These are phyloP conservation scores for Ernsta delagoae DNA, from an alignment of 2,888 invertebrate genomes.

Conservation along the genomic window DNA sequence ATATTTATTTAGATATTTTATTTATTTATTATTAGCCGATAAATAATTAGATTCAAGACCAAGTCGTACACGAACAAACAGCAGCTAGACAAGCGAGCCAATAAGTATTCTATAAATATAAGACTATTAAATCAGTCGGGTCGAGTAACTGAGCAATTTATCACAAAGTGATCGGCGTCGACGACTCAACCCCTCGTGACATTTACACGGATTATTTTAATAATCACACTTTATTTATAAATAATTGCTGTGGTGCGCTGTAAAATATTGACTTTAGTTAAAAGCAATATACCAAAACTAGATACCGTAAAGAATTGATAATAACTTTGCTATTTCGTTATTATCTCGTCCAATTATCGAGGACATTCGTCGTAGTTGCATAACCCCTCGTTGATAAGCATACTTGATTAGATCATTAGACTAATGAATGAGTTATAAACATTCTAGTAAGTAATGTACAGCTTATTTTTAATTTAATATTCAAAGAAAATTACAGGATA, in stretches of 20 bases:
- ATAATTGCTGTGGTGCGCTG: background rate
- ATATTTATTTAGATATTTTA: no score
- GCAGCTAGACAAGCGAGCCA: background rate
- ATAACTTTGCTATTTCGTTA: background rate
- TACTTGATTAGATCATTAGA: no score
- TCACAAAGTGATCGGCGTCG: slow-evolving; percentile 14
- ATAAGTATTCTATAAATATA: slow-evolving; percentile 17
- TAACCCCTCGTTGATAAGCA: no score
- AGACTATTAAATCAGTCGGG: slow-evolving; percentile 24
- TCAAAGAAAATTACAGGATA: no score
- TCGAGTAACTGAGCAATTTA: slow-evolving; percentile 34
- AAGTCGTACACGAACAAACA: no score
- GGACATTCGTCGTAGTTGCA: no score
- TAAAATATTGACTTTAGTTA: background rate
- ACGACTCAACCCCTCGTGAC: slow-evolving; percentile 37
- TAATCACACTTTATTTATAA: slow-evolving; percentile 7
- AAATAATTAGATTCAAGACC: no score
- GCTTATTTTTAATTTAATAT: no score
- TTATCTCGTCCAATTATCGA: background rate
- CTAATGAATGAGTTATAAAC: no score
- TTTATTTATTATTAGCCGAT: no score
- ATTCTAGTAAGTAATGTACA: no score
- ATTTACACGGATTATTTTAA: slow-evolving; percentile 41
- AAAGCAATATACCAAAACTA: background rate
- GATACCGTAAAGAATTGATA: background rate